A percentile compares a stretch with the other conserved stretches of the same genome.
Evolutionary conservation across 1,140 invertebrate genomes (phyloP).

Genomic region (Uloborus diversus): DNA sequence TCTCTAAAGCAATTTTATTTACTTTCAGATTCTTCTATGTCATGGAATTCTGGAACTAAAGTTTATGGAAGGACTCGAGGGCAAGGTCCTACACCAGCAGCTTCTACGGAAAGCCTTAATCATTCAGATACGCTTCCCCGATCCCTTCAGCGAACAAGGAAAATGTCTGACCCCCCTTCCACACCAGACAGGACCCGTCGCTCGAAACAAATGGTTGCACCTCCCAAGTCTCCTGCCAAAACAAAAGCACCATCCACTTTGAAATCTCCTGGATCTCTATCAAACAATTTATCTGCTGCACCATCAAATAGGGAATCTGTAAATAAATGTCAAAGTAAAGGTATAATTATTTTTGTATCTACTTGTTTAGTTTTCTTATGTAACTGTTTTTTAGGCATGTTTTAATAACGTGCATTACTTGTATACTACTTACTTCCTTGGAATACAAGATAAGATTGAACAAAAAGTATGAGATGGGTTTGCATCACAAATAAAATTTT

Average conservation of each 20-base stretch:
- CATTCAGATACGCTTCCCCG: slow-evolving; percentile 39
- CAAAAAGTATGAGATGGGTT: not conserved
- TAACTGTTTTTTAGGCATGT: not conserved
- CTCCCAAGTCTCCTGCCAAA: slow-evolving; percentile 47
- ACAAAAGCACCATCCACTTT: slow-evolving; percentile 28
- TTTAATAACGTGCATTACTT: too few species aligned
- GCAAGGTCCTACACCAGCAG: slow-evolving; percentile 39
- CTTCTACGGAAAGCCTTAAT: slow-evolving; percentile 45
- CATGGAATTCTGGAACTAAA: slow-evolving; percentile 27
- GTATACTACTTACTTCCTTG: too few species aligned
- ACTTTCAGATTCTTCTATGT: not conserved
- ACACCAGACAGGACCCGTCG: slow-evolving; percentile 42
- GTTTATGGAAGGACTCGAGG: slow-evolving; percentile 30
- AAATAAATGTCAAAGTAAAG: slow-evolving; percentile 11
- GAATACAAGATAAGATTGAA: not conserved
- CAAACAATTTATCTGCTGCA: slow-evolving; percentile 44
- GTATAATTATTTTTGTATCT: not conserved
- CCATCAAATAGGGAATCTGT: slow-evolving; percentile 35
- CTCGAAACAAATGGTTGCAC: slow-evolving; percentile 16
- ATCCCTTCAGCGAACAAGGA: slow-evolving; percentile 39
- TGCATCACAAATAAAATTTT: too few species aligned
- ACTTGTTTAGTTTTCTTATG: not conserved
- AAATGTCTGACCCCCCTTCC: slow-evolving; percentile 37
- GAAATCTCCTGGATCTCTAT: slow-evolving; percentile 35
- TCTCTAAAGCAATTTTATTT: not conserved